A percentile compares a stretch with the other conserved stretches of the same genome.
phyloP scores from a whole-genome alignment of 2,797 vertebrate species.

The Anguilla anguilla region DNA sequence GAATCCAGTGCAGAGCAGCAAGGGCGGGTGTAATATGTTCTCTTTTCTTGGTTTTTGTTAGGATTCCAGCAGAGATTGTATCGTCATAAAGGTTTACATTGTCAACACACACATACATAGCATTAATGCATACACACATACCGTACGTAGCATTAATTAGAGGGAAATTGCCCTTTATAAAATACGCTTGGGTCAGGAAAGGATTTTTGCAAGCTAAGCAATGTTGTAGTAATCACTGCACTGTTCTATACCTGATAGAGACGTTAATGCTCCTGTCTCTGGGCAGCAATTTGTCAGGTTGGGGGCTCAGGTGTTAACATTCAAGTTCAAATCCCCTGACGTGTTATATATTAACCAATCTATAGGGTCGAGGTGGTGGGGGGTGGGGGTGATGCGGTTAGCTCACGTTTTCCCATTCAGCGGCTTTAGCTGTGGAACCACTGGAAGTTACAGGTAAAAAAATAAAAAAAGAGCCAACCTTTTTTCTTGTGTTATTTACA shows the following conservation, averaged over 20 bases:
- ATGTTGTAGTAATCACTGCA: neutral
- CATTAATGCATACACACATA: neutral
- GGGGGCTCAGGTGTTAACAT: neutral
- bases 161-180: slow-evolving; percentile 41
- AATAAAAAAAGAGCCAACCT: neutral
- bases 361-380: neutral
- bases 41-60: too few relatives aligned
- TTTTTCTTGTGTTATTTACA: slow-evolving; percentile 22
- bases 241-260: slow-evolving; percentile 17
- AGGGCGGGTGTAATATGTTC: too few relatives aligned
- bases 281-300: slow-evolving; percentile 16
- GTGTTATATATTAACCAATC: neutral
- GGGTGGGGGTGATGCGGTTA: neutral
- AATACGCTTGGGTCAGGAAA: slow-evolving; percentile 36
- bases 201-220: slow-evolving; percentile 40
- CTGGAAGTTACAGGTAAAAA: neutral
- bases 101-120: neutral
- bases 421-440: neutral
- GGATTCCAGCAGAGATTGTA: neutral
- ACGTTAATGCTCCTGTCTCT: slow-evolving; percentile 37
- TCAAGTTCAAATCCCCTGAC: neutral
- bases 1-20: too few relatives aligned
- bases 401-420: neutral
- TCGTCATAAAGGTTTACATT: neutral
- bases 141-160: slow-evolving; percentile 52